Conservation (phyloP, 64 coral and sea anemone genomes). For the Stichodactyla helianthus region DNA sequence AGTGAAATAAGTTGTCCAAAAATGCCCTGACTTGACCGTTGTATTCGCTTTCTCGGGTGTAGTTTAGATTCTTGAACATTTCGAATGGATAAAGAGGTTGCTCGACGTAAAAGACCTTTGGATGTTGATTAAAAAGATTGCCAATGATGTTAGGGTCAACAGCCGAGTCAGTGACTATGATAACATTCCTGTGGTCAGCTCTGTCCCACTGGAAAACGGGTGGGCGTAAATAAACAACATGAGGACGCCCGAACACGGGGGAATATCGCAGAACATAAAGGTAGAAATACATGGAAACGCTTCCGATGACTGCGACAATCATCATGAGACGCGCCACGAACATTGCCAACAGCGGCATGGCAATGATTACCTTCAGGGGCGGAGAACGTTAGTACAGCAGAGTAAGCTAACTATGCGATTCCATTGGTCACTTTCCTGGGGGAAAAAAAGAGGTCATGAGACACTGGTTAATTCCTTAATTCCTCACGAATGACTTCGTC, state of each 20-base stretch:
- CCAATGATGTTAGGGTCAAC: slow-evolving; percentile 12
- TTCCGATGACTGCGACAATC: slow-evolving; percentile 16
- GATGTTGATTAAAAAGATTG: slow-evolving; percentile 62
- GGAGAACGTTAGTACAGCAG: neutral
- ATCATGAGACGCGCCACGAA: slow-evolving; percentile 13
- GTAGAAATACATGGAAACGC: slow-evolving; percentile 26
- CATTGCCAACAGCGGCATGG: slow-evolving; percentile 16
- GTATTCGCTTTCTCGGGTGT: slow-evolving; percentile 30
- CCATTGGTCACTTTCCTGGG: neutral
- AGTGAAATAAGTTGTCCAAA: slow-evolving; percentile 31
- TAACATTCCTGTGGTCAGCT: slow-evolving; percentile 13
- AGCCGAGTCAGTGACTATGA: neutral
- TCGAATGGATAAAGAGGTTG: slow-evolving; percentile 53
- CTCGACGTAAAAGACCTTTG: slow-evolving; percentile 54
- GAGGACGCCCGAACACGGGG: neutral
- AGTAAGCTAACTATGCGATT: neutral
- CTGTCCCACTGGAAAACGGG: slow-evolving; percentile 8
- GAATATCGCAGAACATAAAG: slow-evolving; percentile 6
- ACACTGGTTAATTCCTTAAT: neutral
- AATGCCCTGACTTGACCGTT: slow-evolving; percentile 18
- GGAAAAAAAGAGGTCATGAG: neutral
- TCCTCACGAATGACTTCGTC: neutral
- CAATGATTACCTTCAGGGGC: neutral
- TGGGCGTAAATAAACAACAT: neutral
- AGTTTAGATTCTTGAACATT: slow-evolving; percentile 46